Evolutionary conservation across 2,888 invertebrate species (phyloP).

Genomic region (Chalcosyrphus nemorum): DNA sequence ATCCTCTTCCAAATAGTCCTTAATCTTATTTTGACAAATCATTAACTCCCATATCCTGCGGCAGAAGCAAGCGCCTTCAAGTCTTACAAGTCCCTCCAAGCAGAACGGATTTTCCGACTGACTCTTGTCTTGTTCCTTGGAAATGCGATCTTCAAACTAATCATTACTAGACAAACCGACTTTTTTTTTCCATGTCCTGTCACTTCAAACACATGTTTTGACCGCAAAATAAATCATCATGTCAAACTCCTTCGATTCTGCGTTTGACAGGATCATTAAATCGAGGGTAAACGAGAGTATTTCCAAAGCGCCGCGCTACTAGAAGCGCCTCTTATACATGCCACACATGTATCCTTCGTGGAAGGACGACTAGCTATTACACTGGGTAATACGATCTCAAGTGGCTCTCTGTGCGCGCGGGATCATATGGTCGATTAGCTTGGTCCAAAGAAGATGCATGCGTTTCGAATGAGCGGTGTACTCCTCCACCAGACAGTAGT

Average conservation of each 20-base stretch:
- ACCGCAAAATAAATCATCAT: constrained; percentile 82
- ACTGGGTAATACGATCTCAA: constrained; percentile 61
- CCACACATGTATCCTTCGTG: constrained; percentile 65
- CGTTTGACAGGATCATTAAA: constrained; percentile 75
- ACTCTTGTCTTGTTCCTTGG: constrained; percentile 39
- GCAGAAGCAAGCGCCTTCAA: constrained; percentile 51
- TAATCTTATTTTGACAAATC: constrained; percentile 74
- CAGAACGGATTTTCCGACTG: constrained; percentile 64
- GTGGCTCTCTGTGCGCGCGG: constrained; percentile 30
- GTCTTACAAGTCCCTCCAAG: constrained; percentile 57
- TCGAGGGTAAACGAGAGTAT: constrained; percentile 76
- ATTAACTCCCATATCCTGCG: constrained; percentile 73
- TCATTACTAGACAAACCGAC: constrained; percentile 52
- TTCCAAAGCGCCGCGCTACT: constrained; percentile 68
- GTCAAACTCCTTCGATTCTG: constrained; percentile 70
- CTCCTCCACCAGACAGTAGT: constrained; percentile 63
- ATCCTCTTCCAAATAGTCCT: constrained; percentile 46
- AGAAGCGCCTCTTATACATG: constrained; percentile 29
- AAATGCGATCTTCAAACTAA: constrained; percentile 66
- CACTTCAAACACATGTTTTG: constrained; percentile 82
- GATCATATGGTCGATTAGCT: constrained; percentile 40
- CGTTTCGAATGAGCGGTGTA: constrained; percentile 61
- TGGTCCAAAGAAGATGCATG: constrained; percentile 54
- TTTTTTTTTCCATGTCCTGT: constrained; percentile 76
- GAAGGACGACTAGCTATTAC: constrained; percentile 61